phyloP scores from a whole-genome alignment of 1,140 invertebrate species.

The Drosophila murphyi region DNA sequence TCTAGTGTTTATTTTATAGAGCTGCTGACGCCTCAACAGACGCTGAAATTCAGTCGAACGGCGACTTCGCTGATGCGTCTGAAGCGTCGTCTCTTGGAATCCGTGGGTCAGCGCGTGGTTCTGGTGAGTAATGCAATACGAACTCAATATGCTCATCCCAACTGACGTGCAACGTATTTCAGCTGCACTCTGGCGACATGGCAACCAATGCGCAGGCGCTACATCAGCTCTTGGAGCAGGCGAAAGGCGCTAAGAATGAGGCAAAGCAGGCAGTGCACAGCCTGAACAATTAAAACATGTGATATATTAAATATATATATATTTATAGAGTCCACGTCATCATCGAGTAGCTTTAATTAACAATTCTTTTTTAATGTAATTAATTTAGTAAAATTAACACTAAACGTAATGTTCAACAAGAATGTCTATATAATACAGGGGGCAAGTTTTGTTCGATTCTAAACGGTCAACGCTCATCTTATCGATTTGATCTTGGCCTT shows the following conservation, averaged over 20 bases:
- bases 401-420: slow-evolving; percentile 90
- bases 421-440: slow-evolving; percentile 91
- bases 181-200: slow-evolving; percentile 61
- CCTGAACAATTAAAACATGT: slow-evolving; percentile 53
- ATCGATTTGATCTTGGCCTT: slow-evolving; percentile 81
- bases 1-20: slow-evolving; percentile 61
- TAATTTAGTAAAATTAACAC: slow-evolving; percentile 89
- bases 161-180: slow-evolving; percentile 1
- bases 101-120: slow-evolving; percentile 65
- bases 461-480: slow-evolving; percentile 48
- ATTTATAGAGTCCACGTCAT: slow-evolving; percentile 19
- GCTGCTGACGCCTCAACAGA: slow-evolving; percentile 57
- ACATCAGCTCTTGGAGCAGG: slow-evolving; percentile 43
- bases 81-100: slow-evolving; percentile 63
- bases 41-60: slow-evolving; percentile 57
- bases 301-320: slow-evolving; percentile 39
- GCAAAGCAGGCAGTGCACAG: slow-evolving; percentile 32
- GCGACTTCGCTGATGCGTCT: slow-evolving; percentile 61
- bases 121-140: slow-evolving; percentile 46
- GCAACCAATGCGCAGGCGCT: slow-evolving; percentile 51
- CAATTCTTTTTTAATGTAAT: slow-evolving; percentile 69
- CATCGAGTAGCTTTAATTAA: slow-evolving; percentile 63
- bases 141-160: not conserved
- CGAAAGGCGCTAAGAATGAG: not conserved
- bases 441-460: slow-evolving; percentile 33